These are phyloP conservation scores for Cyphomyrus discorhynchus DNA, from an alignment of 2,113 vertebrate species.

Conservation along the genomic window DNA sequence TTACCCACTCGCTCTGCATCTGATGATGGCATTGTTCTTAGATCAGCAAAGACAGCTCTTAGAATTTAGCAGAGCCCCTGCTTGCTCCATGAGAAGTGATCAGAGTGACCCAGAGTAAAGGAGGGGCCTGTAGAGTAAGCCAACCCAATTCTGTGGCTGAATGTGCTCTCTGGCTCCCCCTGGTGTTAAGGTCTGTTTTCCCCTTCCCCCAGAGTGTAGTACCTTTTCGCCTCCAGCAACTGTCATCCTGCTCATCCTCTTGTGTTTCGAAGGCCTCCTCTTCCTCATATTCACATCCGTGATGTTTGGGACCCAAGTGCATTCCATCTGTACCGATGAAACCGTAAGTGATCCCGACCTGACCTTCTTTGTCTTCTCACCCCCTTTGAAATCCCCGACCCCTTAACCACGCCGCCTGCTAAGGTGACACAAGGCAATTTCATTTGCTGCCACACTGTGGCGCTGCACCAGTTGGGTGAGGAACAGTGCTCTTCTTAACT, in stretches of 20 bases:
- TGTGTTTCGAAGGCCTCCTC: constrained; percentile 94
- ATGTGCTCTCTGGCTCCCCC: neutral
- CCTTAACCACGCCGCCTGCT: neutral
- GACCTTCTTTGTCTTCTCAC: neutral
- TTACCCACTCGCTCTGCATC: neutral
- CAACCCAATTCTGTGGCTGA: neutral
- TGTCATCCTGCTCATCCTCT: constrained; percentile 92
- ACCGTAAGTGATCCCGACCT: constrained; percentile 71
- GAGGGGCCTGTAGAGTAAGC: neutral
- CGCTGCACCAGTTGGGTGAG: neutral
- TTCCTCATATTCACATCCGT: constrained; percentile 98
- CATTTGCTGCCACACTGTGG: neutral
- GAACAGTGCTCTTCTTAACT: neutral
- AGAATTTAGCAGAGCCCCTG: neutral
- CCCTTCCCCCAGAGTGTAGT: constrained; percentile 80
- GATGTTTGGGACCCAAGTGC: constrained; percentile 98
- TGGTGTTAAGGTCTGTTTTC: constrained; percentile 13
- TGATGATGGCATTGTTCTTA: neutral
- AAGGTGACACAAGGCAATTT: neutral
- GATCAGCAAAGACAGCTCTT: neutral
- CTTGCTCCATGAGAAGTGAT: neutral
- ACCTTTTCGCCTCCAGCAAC: constrained; percentile 93
- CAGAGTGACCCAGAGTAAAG: neutral
- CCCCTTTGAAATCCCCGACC: neutral
- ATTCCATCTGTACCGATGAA: constrained; percentile 99